These are phyloP conservation scores for Lomographa bimaculata DNA, from an alignment of 2,888 invertebrate genomes.

Conservation along the genomic window DNA sequence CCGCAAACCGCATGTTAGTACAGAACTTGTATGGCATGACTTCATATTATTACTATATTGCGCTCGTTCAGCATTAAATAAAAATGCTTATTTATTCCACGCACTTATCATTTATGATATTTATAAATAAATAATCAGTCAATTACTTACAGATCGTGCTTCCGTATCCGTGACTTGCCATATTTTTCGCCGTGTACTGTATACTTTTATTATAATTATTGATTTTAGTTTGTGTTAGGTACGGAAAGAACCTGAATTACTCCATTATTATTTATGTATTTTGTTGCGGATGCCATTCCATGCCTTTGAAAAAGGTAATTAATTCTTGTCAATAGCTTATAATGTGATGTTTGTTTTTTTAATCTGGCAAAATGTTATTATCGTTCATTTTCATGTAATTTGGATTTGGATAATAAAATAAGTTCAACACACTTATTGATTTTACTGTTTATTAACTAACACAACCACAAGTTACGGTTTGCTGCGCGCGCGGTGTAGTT, in stretches of 20 bases:
- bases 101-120: no score
- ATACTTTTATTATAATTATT: constrained; percentile 13
- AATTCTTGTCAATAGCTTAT: constrained; percentile 81
- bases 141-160: no score
- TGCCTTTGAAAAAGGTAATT: constrained; percentile 76
- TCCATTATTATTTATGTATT: constrained; percentile 44
- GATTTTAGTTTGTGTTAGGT: constrained; percentile 24
- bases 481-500: no score
- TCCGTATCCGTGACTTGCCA: neutral
- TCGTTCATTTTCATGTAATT: constrained; percentile 73
- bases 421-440: constrained; percentile 43
- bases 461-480: no score
- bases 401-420: constrained; percentile 75
- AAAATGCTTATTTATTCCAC: no score
- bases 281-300: constrained; percentile 78
- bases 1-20: no score
- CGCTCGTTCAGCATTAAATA: no score
- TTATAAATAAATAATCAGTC: no score
- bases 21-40: no score
- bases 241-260: constrained; percentile 39
- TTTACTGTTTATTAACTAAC: no score
- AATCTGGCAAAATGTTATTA: constrained; percentile 60
- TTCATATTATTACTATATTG: no score
- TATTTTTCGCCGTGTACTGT: constrained; percentile 5
- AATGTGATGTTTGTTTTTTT: constrained; percentile 53